A percentile compares a stretch with the other conserved stretches of the same genome.
Evolutionary conservation across 2,888 invertebrate species (phyloP).

Genomic region (Aleiodes testaceus): DNA sequence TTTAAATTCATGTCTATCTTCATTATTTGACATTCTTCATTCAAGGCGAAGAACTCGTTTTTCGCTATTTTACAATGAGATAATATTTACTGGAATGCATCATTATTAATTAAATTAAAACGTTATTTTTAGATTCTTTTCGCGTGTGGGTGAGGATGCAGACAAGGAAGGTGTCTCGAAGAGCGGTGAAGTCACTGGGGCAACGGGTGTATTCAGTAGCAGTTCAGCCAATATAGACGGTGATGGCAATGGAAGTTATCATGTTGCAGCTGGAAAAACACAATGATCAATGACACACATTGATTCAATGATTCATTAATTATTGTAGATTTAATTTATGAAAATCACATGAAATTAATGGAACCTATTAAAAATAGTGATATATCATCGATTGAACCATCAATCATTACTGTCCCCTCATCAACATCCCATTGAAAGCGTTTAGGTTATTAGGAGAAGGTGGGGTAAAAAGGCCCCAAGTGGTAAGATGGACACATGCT

Average conservation of each 20-base stretch:
- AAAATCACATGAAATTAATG: too few relatives aligned
- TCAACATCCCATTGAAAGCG: not conserved
- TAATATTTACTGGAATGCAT: not conserved
- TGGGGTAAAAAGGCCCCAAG: too few relatives aligned
- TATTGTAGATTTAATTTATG: not conserved
- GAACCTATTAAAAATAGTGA: too few relatives aligned
- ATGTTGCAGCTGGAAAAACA: slow-evolving; percentile 73
- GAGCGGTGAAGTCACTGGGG: slow-evolving; percentile 71
- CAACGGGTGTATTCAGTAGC: slow-evolving; percentile 74
- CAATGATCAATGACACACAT: slow-evolving; percentile 33
- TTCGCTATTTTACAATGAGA: not conserved
- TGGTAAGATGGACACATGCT: too few relatives aligned
- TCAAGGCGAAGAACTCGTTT: not conserved
- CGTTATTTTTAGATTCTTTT: slow-evolving; percentile 57
- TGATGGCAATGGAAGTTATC: slow-evolving; percentile 74
- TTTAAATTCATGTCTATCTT: not conserved
- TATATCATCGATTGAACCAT: not conserved
- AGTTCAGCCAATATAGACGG: slow-evolving; percentile 73
- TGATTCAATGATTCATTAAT: not conserved
- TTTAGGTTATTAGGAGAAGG: too few relatives aligned
- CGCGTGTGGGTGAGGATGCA: slow-evolving; percentile 71
- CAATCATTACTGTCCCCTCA: not conserved
- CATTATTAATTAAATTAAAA: slow-evolving; percentile 20
- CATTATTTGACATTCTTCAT: not conserved
- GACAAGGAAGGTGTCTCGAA: slow-evolving; percentile 56